Percentiles rank a stretch among this genome's conserved stretches.
Evolutionary conservation across 1,140 invertebrate species (phyloP).

Genomic region (Aphidius gifuensis): DNA sequence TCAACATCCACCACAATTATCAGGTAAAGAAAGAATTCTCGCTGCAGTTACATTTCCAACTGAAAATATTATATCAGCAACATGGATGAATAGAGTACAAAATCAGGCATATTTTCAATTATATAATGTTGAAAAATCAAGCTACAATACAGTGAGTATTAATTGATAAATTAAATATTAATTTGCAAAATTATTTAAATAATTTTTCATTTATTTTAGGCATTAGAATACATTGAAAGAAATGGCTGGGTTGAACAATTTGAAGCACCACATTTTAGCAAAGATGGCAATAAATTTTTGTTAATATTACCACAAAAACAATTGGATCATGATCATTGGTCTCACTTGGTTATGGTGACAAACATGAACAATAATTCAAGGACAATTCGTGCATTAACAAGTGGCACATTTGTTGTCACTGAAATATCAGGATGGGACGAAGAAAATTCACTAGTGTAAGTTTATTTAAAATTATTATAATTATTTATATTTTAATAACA

Average conservation of each 20-base stretch:
- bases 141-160: conserved; percentile 52
- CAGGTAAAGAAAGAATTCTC: conserved; percentile 64
- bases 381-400: conserved; percentile 62
- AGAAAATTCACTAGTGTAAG: conserved; percentile 64
- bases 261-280: conserved; percentile 60
- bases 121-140: conserved; percentile 53
- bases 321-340: conserved; percentile 59
- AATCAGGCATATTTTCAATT: conserved; percentile 63
- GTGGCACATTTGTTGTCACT: conserved; percentile 72
- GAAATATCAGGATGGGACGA: conserved; percentile 78
- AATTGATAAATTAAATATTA: conserved; percentile 1
- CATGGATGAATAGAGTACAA: conserved; percentile 86
- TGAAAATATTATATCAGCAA: conserved; percentile 65
- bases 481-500: background rate
- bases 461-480: conserved; percentile 22
- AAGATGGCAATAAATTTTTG: conserved; percentile 57
- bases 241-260: conserved; percentile 72
- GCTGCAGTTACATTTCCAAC: conserved; percentile 76
- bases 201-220: conserved; percentile 29
- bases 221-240: conserved; percentile 44
- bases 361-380: conserved; percentile 38
- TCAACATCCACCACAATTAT: conserved; percentile 39
- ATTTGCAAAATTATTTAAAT: background rate
- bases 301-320: conserved; percentile 65
- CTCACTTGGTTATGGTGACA: conserved; percentile 64